Conservation (phyloP, 1,140 invertebrate species). For the Drosophila baimaii region DNA sequence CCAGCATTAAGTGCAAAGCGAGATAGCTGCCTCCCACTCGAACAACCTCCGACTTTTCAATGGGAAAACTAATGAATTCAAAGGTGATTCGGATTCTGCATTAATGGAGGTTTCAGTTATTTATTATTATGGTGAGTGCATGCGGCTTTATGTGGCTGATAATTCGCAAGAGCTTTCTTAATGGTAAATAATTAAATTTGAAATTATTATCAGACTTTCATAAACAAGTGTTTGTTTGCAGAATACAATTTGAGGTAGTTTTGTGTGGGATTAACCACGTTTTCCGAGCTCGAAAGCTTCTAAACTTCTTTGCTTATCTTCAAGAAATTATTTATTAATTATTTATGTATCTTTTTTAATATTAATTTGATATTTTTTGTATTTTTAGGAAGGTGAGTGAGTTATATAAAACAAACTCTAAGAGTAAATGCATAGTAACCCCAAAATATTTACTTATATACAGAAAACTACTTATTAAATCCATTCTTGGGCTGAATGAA, state of each 20-base stretch:
- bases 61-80: conserved; percentile 5
- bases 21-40: conserved; percentile 20
- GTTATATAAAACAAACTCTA: no score
- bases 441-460: no score
- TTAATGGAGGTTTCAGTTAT: background rate
- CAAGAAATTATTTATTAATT: no score
- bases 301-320: no score
- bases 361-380: no score
- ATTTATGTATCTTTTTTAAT: no score
- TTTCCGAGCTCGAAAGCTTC: no score
- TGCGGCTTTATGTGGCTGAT: background rate
- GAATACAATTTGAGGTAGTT: background rate
- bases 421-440: no score
- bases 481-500: no score
- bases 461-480: no score
- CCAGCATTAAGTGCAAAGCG: conserved; percentile 54
- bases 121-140: conserved; percentile 1
- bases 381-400: no score
- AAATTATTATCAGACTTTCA: background rate
- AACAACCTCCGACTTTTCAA: conserved; percentile 12
- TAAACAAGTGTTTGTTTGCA: background rate
- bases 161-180: background rate
- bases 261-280: no score
- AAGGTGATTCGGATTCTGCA: background rate
- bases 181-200: background rate